These are phyloP conservation scores for Ophiothrix spiculata DNA, from an alignment of 35 echinoderm and acorn worm genomes.

Conservation along the genomic window DNA sequence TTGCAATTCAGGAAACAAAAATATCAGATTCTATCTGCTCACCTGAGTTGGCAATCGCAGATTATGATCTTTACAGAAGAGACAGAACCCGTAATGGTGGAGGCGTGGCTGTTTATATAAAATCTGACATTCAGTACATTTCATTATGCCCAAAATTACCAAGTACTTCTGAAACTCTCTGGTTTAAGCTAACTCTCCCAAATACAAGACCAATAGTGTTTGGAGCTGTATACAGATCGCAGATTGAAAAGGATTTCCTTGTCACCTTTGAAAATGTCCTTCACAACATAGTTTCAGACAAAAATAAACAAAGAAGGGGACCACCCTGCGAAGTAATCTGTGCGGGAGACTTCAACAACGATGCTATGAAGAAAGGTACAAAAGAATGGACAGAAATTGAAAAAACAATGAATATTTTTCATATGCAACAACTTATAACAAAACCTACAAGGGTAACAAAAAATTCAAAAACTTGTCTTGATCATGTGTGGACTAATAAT, in stretches of 20 bases:
- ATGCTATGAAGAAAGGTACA: too few relatives aligned
- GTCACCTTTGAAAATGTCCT: neutral
- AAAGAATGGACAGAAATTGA: too few relatives aligned
- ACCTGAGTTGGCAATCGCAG: neutral
- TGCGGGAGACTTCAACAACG: too few relatives aligned
- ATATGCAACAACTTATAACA: too few relatives aligned
- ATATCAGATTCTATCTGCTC: too few relatives aligned
- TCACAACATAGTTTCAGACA: neutral
- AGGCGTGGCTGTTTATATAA: neutral
- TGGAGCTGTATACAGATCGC: neutral
- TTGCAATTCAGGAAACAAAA: neutral
- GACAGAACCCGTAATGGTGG: too few relatives aligned
- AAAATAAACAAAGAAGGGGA: neutral
- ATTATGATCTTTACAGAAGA: neutral
- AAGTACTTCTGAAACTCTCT: neutral
- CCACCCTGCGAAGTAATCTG: too few relatives aligned
- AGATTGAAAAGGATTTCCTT: neutral
- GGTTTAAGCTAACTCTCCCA: neutral
- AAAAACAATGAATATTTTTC: too few relatives aligned
- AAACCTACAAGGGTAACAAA: too few relatives aligned
- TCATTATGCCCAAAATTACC: neutral
- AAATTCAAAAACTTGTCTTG: too few relatives aligned
- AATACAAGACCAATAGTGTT: neutral
- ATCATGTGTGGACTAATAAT: too few relatives aligned
- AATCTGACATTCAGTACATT: neutral